These are phyloP conservation scores for Leptobrachium ailaonicum DNA, from an alignment of 2,113 vertebrate genomes.

Conservation along the genomic window DNA sequence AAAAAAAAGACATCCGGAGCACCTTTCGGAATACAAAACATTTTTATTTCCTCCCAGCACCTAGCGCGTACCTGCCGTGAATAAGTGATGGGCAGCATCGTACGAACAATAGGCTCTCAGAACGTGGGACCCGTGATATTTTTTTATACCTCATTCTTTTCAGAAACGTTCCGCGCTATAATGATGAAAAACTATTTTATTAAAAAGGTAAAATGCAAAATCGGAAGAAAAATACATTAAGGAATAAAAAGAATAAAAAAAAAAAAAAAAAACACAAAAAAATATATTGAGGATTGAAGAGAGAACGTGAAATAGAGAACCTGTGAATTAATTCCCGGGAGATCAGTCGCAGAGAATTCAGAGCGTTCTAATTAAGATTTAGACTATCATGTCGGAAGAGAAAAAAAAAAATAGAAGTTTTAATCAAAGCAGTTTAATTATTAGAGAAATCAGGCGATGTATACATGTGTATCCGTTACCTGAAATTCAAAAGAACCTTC, in stretches of 20 bases:
- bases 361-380: slow-evolving; percentile 10
- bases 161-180: background rate
- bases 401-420: background rate
- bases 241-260: background rate
- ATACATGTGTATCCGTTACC: background rate
- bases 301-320: slow-evolving; percentile 13
- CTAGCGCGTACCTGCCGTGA: background rate
- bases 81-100: background rate
- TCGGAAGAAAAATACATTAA: background rate
- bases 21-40: background rate
- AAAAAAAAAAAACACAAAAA: background rate
- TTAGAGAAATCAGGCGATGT: background rate
- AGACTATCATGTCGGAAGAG: background rate
- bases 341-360: background rate
- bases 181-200: slow-evolving; percentile 5
- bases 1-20: background rate
- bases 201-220: slow-evolving; percentile 10
- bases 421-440: slow-evolving; percentile 1
- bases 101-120: background rate
- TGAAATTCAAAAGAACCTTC: background rate
- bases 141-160: background rate
- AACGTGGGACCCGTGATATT: background rate
- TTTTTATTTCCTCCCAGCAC: background rate
- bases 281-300: slow-evolving; percentile 1
- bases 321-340: slow-evolving; percentile 8